These are phyloP conservation scores for Mus musculus DNA, from an alignment of 2,113 vertebrate genomes.

Conservation along the genomic window DNA sequence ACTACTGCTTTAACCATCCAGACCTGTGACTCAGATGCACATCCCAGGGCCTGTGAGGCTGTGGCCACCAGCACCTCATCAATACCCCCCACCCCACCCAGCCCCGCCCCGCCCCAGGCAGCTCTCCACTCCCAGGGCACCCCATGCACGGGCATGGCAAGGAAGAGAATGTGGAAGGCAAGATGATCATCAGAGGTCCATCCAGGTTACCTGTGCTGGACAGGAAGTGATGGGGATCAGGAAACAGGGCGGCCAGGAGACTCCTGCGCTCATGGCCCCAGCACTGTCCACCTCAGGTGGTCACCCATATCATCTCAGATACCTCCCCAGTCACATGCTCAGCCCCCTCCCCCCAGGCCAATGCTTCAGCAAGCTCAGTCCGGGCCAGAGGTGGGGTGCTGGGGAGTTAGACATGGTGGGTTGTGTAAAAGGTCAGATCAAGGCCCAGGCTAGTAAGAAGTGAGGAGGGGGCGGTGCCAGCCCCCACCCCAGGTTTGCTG, in stretches of 20 bases:
- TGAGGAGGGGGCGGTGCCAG: constrained; percentile 45
- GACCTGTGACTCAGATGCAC: neutral
- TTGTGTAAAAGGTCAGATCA: constrained; percentile 59
- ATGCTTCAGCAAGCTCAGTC: constrained; percentile 82
- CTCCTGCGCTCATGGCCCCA: neutral
- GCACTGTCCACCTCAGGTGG: constrained; percentile 1
- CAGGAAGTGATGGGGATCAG: constrained; percentile 41
- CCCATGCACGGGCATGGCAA: constrained; percentile 71
- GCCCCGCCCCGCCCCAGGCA: neutral
- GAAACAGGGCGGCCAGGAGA: neutral
- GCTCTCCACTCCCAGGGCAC: constrained; percentile 28
- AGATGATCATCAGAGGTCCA: neutral
- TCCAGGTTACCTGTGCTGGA: neutral
- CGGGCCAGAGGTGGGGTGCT: constrained; percentile 72
- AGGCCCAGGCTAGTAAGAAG: constrained; percentile 85
- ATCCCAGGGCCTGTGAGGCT: constrained; percentile 54
- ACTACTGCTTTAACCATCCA: neutral
- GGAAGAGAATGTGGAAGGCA: neutral
- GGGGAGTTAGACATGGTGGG: constrained; percentile 78
- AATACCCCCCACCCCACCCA: too few species aligned
- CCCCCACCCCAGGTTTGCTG: constrained; percentile 78
- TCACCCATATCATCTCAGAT: constrained; percentile 43
- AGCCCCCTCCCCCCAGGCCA: constrained; percentile 74
- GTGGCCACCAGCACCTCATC: constrained; percentile 58
- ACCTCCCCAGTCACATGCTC: constrained; percentile 85